These are phyloP conservation scores for Taurulus bubalis DNA, from an alignment of 2,113 vertebrate genomes.

Conservation along the genomic window DNA sequence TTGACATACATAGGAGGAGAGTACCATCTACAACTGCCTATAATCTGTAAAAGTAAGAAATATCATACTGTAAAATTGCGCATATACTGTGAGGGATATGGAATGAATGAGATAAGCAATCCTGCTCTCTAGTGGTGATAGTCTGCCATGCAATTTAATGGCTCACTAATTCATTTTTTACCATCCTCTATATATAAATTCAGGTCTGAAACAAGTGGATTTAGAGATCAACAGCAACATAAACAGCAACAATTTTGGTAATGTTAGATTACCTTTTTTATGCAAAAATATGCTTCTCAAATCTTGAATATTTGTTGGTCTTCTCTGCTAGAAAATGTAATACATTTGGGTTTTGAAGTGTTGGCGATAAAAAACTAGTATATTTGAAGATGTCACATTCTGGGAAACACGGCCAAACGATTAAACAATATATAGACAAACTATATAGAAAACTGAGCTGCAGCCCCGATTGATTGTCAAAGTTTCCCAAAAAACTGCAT, in stretches of 20 bases:
- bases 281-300: not conserved
- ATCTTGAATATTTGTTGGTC: not conserved
- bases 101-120: slow-evolving; percentile 40
- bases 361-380: not conserved
- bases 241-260: not conserved
- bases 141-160: not conserved
- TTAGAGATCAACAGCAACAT: not conserved
- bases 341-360: not conserved
- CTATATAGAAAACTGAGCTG: not conserved
- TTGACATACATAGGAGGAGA: not conserved
- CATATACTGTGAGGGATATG: not conserved
- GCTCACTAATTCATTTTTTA: not conserved
- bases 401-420: not conserved
- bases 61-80: not conserved
- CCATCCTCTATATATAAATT: no score
- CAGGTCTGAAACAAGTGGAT: not conserved
- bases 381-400: not conserved
- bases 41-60: not conserved
- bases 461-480: not conserved
- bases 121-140: slow-evolving; percentile 65
- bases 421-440: not conserved
- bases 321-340: no score
- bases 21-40: not conserved
- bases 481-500: not conserved
- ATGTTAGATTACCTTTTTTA: not conserved